Evolutionary conservation across 2,797 vertebrate genomes (phyloP).

Genomic region (Telmatherina bonti): DNA sequence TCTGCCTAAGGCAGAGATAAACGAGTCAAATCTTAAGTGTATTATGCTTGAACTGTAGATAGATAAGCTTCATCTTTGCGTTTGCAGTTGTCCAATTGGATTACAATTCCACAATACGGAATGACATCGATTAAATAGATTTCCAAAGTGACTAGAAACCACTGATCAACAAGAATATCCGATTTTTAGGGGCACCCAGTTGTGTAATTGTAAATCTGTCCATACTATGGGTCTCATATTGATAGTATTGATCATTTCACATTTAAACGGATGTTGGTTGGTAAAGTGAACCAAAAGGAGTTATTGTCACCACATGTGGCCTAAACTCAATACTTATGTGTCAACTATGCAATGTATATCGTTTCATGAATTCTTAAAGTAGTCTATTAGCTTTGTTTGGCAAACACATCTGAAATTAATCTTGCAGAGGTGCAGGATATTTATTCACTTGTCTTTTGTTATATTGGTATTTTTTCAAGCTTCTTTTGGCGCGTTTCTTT

Average conservation of each 20-base stretch:
- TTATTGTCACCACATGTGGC: background rate
- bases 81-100: background rate
- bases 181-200: background rate
- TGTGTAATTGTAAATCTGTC: background rate
- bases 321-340: conserved; percentile 40
- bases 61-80: background rate
- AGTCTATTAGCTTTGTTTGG: conserved; percentile 12
- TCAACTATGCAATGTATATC: conserved; percentile 32
- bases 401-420: conserved; percentile 7
- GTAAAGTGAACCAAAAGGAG: background rate
- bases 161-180: background rate
- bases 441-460: background rate
- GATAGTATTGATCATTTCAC: background rate
- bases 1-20: conserved; percentile 44
- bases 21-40: conserved; percentile 26
- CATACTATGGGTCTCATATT: background rate
- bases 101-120: background rate
- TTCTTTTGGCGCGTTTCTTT: too few relatives aligned
- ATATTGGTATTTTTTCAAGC: too few relatives aligned
- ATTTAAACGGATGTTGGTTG: conserved; percentile 14
- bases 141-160: conserved; percentile 7
- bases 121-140: conserved; percentile 4
- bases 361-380: conserved; percentile 37
- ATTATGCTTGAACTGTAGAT: conserved; percentile 2
- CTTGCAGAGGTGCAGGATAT: background rate